Evolutionary conservation across 2,888 invertebrate genomes (phyloP).

Genomic region (Metallyticus violacea): DNA sequence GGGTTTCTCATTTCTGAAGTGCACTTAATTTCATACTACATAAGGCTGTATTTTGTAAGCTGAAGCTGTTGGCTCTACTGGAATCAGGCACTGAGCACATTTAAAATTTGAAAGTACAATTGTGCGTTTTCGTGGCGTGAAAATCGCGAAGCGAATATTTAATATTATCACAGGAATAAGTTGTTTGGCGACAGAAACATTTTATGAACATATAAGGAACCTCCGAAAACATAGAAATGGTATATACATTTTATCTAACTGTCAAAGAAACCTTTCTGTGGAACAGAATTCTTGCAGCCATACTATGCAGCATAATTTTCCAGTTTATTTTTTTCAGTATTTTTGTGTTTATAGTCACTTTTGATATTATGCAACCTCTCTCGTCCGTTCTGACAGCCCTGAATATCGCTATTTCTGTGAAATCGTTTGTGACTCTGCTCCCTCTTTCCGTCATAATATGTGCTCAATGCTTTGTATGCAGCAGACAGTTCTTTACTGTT

Average conservation of each 20-base stretch:
- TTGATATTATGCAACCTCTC: conserved; percentile 61
- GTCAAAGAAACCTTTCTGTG: conserved; percentile 52
- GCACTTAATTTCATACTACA: neutral
- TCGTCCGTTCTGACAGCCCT: conserved; percentile 63
- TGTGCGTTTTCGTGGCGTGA: neutral
- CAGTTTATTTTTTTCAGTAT: conserved; percentile 43
- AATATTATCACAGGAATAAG: neutral
- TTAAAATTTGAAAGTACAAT: neutral
- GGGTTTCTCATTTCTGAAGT: no score
- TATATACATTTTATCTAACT: neutral
- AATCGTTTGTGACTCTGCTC: conserved; percentile 64
- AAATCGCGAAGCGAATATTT: neutral
- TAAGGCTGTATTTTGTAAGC: neutral
- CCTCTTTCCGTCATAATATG: conserved; percentile 62
- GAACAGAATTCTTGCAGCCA: conserved; percentile 57
- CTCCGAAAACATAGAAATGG: no score
- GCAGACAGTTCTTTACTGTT: conserved; percentile 64
- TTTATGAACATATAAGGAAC: neutral
- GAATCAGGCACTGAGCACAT: neutral
- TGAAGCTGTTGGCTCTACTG: neutral
- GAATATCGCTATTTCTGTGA: conserved; percentile 56
- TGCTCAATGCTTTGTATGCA: conserved; percentile 68
- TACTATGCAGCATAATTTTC: conserved; percentile 55
- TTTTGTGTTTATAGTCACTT: conserved; percentile 46
- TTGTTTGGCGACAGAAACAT: neutral